Evolutionary conservation across 2,113 vertebrate genomes (phyloP).

Genomic region (Glaucomys volans): DNA sequence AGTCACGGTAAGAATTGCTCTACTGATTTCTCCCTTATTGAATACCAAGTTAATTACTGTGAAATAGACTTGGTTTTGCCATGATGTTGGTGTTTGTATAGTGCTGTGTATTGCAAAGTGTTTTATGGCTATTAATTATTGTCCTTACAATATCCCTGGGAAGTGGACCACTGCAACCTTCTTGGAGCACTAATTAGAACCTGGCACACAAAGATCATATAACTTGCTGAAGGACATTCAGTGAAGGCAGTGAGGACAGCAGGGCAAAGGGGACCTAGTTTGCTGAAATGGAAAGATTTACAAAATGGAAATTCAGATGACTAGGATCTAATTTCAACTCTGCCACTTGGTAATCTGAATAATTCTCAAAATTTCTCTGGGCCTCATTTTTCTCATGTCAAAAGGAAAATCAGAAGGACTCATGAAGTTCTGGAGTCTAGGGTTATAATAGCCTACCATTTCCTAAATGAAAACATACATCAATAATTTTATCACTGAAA

Average conservation of each 20-base stretch:
- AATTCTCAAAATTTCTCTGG: constrained; percentile 5
- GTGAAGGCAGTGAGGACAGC: background rate
- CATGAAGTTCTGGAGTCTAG: background rate
- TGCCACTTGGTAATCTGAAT: background rate
- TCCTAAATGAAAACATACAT: background rate
- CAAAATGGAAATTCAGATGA: background rate
- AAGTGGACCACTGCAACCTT: constrained; percentile 6
- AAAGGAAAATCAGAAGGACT: background rate
- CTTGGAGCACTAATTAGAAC: constrained; percentile 54
- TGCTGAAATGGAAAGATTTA: background rate
- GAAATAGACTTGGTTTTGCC: constrained; percentile 39
- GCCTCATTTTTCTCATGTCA: background rate
- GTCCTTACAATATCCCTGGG: constrained; percentile 1
- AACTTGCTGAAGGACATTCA: constrained; percentile 39
- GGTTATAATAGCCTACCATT: background rate
- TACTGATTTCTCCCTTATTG: constrained; percentile 31
- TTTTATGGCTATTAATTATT: constrained; percentile 64
- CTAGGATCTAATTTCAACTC: background rate
- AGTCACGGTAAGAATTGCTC: background rate
- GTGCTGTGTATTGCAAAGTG: background rate
- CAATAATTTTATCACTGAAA: background rate
- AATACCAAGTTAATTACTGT: constrained; percentile 63
- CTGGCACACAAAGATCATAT: background rate
- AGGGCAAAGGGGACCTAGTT: background rate
- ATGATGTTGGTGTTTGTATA: constrained; percentile 26